These are phyloP conservation scores for Odontothrips loti DNA, from an alignment of 2,888 invertebrate genomes.

Conservation along the genomic window DNA sequence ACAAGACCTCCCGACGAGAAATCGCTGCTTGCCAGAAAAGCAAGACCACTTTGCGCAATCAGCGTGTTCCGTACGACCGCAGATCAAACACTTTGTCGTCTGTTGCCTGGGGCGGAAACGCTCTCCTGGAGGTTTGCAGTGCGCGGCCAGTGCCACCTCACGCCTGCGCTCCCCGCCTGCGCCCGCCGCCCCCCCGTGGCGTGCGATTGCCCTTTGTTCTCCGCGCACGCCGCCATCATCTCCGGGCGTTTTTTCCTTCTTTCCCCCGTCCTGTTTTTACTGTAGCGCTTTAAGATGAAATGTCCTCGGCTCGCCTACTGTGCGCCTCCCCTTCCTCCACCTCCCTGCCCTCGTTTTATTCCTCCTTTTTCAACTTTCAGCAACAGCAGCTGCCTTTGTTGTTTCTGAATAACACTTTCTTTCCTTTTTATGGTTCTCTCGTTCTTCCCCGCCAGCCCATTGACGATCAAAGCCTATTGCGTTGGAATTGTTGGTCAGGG, in stretches of 20 bases:
- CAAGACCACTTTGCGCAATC: too few relatives aligned
- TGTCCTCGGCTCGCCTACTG: not conserved
- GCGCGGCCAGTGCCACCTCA: too few relatives aligned
- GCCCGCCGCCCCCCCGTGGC: not conserved
- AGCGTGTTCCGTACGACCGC: too few relatives aligned
- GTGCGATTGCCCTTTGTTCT: not conserved
- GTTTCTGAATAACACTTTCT: not conserved
- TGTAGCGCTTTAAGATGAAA: not conserved
- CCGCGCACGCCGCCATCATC: not conserved
- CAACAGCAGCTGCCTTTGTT: not conserved
- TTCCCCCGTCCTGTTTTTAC: not conserved
- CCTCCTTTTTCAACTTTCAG: too few relatives aligned
- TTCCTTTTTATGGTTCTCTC: not conserved
- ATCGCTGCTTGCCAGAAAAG: too few relatives aligned
- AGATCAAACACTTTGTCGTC: too few relatives aligned
- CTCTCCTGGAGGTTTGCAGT: too few relatives aligned
- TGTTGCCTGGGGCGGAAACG: too few relatives aligned
- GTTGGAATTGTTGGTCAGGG: not conserved
- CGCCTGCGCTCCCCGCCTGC: not conserved
- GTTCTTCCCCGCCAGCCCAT: not conserved
- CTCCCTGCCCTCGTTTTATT: not conserved
- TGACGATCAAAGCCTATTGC: constrained; percentile 6
- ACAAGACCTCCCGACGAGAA: too few relatives aligned
- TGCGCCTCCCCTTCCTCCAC: not conserved
- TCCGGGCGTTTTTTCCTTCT: not conserved